Percentiles rank a stretch among this genome's conserved stretches.
These are phyloP conservation scores for Oedothorax gibbosus DNA, from an alignment of 1,140 invertebrate genomes.

Conservation along the genomic window DNA sequence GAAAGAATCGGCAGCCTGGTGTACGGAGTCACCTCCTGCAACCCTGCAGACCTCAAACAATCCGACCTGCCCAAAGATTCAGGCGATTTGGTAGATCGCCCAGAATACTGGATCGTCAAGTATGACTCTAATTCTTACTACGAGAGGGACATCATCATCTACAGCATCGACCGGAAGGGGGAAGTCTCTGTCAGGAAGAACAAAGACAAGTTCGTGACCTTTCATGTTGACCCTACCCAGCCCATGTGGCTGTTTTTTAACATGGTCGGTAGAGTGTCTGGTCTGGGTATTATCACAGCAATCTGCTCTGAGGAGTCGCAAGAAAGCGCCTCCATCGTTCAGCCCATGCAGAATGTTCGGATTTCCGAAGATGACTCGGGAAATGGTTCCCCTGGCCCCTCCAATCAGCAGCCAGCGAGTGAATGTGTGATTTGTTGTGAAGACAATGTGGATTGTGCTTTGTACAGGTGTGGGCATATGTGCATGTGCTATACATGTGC, in stretches of 20 bases:
- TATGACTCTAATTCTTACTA: slow-evolving; percentile 87
- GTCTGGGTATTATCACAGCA: not conserved
- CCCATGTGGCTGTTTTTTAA: slow-evolving; percentile 49
- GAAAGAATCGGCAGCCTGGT: slow-evolving; percentile 88
- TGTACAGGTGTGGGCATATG: slow-evolving; percentile 98
- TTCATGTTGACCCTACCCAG: slow-evolving; percentile 43
- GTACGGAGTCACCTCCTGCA: slow-evolving; percentile 92
- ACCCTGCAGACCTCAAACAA: slow-evolving; percentile 80
- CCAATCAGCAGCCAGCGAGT: slow-evolving; percentile 17
- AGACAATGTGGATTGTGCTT: slow-evolving; percentile 88
- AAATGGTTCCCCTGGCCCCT: no score
- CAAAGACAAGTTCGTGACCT: not conserved
- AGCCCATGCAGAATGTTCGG: no score
- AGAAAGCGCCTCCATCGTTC: no score
- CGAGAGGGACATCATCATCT: slow-evolving; percentile 90
- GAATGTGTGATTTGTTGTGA: slow-evolving; percentile 97
- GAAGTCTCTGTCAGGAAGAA: slow-evolving; percentile 23
- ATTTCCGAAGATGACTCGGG: no score
- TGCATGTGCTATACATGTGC: slow-evolving; percentile 99
- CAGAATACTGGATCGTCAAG: slow-evolving; percentile 97
- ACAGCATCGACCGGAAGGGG: slow-evolving; percentile 82
- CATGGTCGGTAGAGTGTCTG: slow-evolving; percentile 14
- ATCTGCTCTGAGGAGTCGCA: no score
- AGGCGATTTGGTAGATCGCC: slow-evolving; percentile 90
- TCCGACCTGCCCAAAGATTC: slow-evolving; percentile 90